A percentile compares a stretch with the other conserved stretches of the same genome.
Conservation (phyloP, 2,888 invertebrate species). For the Sphaerophoria taeniata region DNA sequence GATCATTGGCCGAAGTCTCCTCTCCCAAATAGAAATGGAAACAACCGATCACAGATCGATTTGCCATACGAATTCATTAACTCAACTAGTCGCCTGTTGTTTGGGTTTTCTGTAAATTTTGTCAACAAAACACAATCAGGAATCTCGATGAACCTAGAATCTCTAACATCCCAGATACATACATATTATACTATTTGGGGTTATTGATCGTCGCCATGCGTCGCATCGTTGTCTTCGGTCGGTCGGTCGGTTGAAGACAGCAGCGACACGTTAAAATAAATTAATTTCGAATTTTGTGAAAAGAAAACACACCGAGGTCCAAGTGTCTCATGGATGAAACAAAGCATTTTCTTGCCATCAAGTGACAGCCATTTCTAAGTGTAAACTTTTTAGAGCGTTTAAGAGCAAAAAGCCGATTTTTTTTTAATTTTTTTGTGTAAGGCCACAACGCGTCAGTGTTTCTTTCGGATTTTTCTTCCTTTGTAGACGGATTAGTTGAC, state of each 20-base stretch:
- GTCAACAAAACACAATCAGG: conserved; percentile 27
- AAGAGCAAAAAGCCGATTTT: conserved; percentile 19
- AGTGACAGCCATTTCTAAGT: conserved; percentile 21
- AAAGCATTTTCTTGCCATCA: conserved; percentile 51
- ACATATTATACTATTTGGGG: conserved; percentile 46
- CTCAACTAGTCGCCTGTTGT: conserved; percentile 28
- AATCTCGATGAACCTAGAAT: conserved; percentile 22
- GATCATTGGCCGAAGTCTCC: conserved; percentile 49
- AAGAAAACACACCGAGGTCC: conserved; percentile 39
- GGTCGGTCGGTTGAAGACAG: background rate
- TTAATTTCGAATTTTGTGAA: conserved; percentile 44
- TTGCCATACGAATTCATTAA: conserved; percentile 57
- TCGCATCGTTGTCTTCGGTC: conserved; percentile 3
- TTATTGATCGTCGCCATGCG: conserved; percentile 57
- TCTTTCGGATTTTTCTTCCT: conserved; percentile 26
- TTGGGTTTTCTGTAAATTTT: conserved; percentile 35
- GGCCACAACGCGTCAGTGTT: conserved; percentile 23
- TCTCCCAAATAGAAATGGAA: background rate
- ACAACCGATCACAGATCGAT: conserved; percentile 35
- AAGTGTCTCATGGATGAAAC: conserved; percentile 51
- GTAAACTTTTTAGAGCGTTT: conserved; percentile 14
- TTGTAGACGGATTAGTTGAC: conserved; percentile 71
- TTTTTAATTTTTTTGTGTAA: conserved; percentile 20
- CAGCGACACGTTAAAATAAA: conserved; percentile 9
- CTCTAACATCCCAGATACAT: conserved; percentile 11